phyloP scores from a whole-genome alignment of 2,888 invertebrate species.

The Iselma pallidipennis region DNA sequence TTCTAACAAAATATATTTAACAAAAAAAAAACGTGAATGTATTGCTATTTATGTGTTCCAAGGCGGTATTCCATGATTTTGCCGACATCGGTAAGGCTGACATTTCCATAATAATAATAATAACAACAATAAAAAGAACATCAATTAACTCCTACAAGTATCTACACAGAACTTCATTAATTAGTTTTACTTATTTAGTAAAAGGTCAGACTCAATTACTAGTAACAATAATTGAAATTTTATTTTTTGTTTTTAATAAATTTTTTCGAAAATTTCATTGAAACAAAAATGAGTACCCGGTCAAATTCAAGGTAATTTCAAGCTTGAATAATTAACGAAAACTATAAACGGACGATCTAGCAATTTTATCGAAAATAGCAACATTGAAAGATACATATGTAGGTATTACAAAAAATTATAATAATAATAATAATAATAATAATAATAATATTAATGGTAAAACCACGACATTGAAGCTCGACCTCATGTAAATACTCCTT shows the following conservation, averaged over 20 bases:
- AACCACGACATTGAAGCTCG: slow-evolving; percentile 5
- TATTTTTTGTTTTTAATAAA: too few species aligned
- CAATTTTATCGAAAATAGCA: not conserved
- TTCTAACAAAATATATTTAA: slow-evolving; percentile 44
- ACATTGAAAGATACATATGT: not conserved
- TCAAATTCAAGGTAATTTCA: not conserved
- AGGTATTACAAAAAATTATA: not conserved
- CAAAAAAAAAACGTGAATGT: slow-evolving; percentile 38
- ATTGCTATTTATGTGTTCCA: slow-evolving; percentile 45
- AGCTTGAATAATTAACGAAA: not conserved
- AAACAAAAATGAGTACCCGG: not conserved
- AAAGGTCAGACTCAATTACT: not conserved
- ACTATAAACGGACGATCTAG: not conserved
- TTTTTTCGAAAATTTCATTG: not conserved
- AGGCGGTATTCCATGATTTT: slow-evolving; percentile 47
- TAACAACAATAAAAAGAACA: slow-evolving; percentile 9
- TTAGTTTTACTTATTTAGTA: not conserved
- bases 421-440: slow-evolving; percentile 6
- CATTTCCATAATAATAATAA: slow-evolving; percentile 4
- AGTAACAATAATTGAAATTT: not conserved
- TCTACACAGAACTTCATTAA: not conserved
- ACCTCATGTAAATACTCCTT: slow-evolving; percentile 17
- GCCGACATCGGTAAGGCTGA: slow-evolving; percentile 44
- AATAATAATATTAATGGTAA: slow-evolving; percentile 9
- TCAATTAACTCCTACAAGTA: not conserved